Conservation (phyloP, 2,113 vertebrate genomes). For the Hippocampus barbouri region DNA sequence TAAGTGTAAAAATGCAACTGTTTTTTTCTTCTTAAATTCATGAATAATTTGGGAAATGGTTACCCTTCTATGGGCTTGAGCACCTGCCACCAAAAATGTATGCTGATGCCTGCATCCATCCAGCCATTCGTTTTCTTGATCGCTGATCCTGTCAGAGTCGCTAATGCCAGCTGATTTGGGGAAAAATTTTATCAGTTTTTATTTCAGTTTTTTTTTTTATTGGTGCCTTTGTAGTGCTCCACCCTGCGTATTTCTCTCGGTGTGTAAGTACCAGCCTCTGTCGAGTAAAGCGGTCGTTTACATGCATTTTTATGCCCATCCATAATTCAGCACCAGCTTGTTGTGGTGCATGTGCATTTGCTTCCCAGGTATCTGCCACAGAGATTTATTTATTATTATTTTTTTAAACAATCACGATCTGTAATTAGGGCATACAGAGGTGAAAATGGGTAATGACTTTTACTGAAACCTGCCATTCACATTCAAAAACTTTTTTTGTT, state of each 20-base stretch:
- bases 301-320: slow-evolving; percentile 54
- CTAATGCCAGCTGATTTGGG: too few relatives aligned
- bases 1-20: too few relatives aligned
- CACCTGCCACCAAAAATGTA: too few relatives aligned
- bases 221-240: slow-evolving; percentile 17
- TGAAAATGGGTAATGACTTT: neutral
- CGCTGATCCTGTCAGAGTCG: too few relatives aligned
- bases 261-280: slow-evolving; percentile 52
- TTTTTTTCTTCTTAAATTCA: too few relatives aligned
- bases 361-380: slow-evolving; percentile 52
- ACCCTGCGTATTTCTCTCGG: slow-evolving; percentile 41
- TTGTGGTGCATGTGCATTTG: slow-evolving; percentile 50
- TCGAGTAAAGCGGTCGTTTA: slow-evolving; percentile 33
- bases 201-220: slow-evolving; percentile 13
- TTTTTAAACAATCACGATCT: slow-evolving; percentile 42
- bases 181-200: neutral
- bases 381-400: slow-evolving; percentile 30
- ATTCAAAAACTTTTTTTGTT: neutral
- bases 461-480: neutral
- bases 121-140: too few relatives aligned
- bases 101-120: too few relatives aligned
- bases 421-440: neutral
- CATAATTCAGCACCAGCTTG: slow-evolving; percentile 63
- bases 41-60: too few relatives aligned
- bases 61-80: too few relatives aligned